Base-by-base conservation (phyloP, 1,140 invertebrate genomes). In the Aphelenchoides avenae region DNA sequence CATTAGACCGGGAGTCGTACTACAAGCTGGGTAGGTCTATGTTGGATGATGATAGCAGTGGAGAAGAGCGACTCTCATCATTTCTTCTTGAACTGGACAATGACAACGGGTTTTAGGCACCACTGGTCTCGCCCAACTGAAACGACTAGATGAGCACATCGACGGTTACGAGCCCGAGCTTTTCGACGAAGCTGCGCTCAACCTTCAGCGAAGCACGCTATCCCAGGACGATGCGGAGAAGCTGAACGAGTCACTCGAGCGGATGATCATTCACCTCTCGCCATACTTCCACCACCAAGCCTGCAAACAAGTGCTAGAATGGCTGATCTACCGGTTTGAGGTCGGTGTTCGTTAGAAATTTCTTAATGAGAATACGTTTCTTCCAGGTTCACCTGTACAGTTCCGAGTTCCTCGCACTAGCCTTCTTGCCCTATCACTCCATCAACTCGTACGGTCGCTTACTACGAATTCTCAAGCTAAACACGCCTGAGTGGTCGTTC, bases 211-310 rank as follows among this genome's bases (percentile, higher is more conserved):
- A 34, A 34, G 64, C 15, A 63, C 57, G 27, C n/a, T 66, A 3
- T 27, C 40, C 1, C 51, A 61, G 40, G 64, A 66, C 3, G 57
- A 61, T 27, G 49, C 50, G 42, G 43, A 54, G 18, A 49, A 60
- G 29, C 37, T 64, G 20, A 44, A 70, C 33, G 36, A 27, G 27
- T 34, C 30, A 18, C 36, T 66, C 22, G 54, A 69, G 27, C 31
- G 40, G 33, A 44, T 66, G 41, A 34, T 66, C 9, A n/a, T 63
- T 7, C 24, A 37, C 7, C 40, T 66, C 22, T 56, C 50, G 15
- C 64, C 64, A 4, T 68, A 66, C 50, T 66, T 66, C 31, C 66
- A 66, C 27, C 64, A 66, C 33, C 55, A 69, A 44, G 53, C 50
- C 4, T 66, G 64, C 48, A 52, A 51, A 18, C 66, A 66, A 31